Base-by-base conservation (phyloP, 2,797 vertebrate genomes). In the Manis crassicaudata region DNA sequence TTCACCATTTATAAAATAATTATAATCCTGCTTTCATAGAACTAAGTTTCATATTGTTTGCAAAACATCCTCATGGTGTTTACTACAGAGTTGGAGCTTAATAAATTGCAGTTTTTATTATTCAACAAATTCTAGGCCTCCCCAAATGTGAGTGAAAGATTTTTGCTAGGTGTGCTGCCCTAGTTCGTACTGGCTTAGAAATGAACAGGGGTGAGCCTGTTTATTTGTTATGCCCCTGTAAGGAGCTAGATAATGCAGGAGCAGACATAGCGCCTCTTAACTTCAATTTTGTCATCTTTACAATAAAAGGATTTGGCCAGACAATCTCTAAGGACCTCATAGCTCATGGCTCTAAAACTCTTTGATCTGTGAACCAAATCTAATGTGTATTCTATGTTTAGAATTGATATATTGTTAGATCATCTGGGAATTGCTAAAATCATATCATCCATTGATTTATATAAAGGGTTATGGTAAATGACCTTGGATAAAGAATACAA, bases 401-500 rank as follows among this genome's bases (percentile, higher is more conserved):
- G 94, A 94, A 95, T 62, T 96, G 94, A 97, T 95, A 72, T 68
- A 94, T 94, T 95, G 90, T 95, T 95, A 92, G 73, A 96, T 96
- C 88, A 96, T 54, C 82, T 86, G 79, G 88, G 94, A 94, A 94
- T 73, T 85, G 82, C 95, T 95, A 96, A 93, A 94, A 88, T 90
- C 68, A 21, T 90, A 90, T 76, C 85, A 94, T 84, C 92, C 68
- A 92, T 94, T 97, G 95, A 97, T 97, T 97, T 95, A 97, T 94
- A 95, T 68, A 90, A 96, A 97, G 85, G 86, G 88, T 93, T 84
- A 96, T 91, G 63, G 85, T 88, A 95, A 95, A 88, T 96, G 94
- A 97, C 97, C 96, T 97, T 98, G 96, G 95, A 92, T 96, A 96
- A 96, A 97, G 96, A 95, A 96, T 96, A 94, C 83, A 96, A 95